Evolutionary conservation across 1,140 invertebrate genomes (phyloP).

Genomic region (Drosophila tristis): DNA sequence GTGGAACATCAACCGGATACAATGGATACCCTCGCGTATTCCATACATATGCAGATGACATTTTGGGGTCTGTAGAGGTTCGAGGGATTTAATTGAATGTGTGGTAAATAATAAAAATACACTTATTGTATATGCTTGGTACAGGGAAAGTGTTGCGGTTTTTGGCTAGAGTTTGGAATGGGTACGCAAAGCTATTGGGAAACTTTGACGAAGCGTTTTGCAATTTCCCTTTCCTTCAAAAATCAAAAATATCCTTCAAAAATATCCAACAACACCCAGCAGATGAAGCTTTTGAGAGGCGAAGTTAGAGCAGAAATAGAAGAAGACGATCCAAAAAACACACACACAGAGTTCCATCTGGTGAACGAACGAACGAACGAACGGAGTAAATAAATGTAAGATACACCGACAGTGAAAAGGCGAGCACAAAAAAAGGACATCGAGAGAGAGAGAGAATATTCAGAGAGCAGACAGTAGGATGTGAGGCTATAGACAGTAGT

Average conservation of each 20-base stretch:
- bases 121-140: constrained; percentile 14
- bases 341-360: constrained; percentile 27
- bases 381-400: constrained; percentile 20
- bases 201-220: not conserved
- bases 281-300: constrained; percentile 5
- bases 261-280: constrained; percentile 1
- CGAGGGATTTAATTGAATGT: constrained; percentile 61
- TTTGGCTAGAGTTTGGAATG: constrained; percentile 3
- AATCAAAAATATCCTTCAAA: not conserved
- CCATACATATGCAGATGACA: constrained; percentile 51
- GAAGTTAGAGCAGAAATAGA: constrained; percentile 31
- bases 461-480: too few species aligned
- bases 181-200: constrained; percentile 9
- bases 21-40: constrained; percentile 15
- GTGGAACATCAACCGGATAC: constrained; percentile 21
- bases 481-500: constrained; percentile 11
- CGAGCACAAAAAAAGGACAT: constrained; percentile 37
- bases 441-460: constrained; percentile 21
- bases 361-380: constrained; percentile 17
- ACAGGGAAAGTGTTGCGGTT: not conserved
- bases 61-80: constrained; percentile 13
- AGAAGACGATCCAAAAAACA: constrained; percentile 13
- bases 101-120: constrained; percentile 67
- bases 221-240: constrained; percentile 1
- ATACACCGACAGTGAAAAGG: constrained; percentile 40